phyloP scores from a whole-genome alignment of 2,888 invertebrate genomes.

The Lobophora halterata region DNA sequence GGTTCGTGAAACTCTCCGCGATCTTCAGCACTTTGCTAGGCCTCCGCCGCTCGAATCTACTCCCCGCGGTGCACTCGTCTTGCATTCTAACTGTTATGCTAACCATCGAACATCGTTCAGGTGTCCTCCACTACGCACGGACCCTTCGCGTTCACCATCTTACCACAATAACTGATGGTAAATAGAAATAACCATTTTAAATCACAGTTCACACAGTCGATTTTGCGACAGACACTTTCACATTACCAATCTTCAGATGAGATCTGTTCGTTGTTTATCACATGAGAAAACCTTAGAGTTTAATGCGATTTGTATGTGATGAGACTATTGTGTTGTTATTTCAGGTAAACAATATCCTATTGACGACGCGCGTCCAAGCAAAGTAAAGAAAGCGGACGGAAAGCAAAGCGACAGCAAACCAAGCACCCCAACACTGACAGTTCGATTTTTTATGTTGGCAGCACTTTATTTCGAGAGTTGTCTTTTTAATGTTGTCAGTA shows the following conservation, averaged over 20 bases:
- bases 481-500: slow-evolving; percentile 42
- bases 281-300: slow-evolving; percentile 36
- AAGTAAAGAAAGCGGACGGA: slow-evolving; percentile 71
- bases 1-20: slow-evolving; percentile 77
- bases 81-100: slow-evolving; percentile 75
- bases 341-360: slow-evolving; percentile 53
- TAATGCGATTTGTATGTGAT: slow-evolving; percentile 52
- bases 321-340: slow-evolving; percentile 51
- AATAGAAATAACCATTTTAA: slow-evolving; percentile 66
- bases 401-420: slow-evolving; percentile 57
- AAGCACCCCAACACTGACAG: slow-evolving; percentile 66
- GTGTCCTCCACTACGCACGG: slow-evolving; percentile 58
- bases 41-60: slow-evolving; percentile 72
- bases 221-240: slow-evolving; percentile 72
- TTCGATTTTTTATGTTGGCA: slow-evolving; percentile 53
- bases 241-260: slow-evolving; percentile 52
- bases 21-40: slow-evolving; percentile 77
- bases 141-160: slow-evolving; percentile 53
- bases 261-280: slow-evolving; percentile 35
- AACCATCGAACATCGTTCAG: slow-evolving; percentile 75
- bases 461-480: slow-evolving; percentile 27
- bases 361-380: slow-evolving; percentile 71
- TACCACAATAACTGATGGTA: slow-evolving; percentile 57
- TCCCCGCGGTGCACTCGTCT: slow-evolving; percentile 69
- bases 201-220: slow-evolving; percentile 61